Evolutionary conservation across 1,140 invertebrate species (phyloP).

Genomic region (Zaprionus taronus): DNA sequence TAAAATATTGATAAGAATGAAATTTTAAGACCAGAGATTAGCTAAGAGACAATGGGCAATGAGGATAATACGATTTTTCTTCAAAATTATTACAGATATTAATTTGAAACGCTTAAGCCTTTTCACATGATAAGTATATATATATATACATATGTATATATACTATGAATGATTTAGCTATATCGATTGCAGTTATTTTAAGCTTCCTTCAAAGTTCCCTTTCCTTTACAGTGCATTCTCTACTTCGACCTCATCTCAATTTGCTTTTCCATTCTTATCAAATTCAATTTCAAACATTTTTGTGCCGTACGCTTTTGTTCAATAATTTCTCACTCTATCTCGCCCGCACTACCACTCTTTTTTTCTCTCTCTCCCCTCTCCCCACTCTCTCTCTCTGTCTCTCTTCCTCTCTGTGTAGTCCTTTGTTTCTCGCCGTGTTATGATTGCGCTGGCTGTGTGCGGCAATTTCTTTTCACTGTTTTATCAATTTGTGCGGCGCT

Average conservation of each 20-base stretch:
- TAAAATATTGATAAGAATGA: too few species aligned
- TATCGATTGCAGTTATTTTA: neutral
- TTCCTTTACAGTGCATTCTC: slow-evolving; percentile 26
- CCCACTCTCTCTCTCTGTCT: slow-evolving; percentile 1
- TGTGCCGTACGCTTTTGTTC: slow-evolving; percentile 71
- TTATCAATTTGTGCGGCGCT: slow-evolving; percentile 80
- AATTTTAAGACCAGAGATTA: too few species aligned
- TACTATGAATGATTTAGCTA: neutral
- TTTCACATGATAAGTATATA: neutral
- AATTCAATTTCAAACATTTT: slow-evolving; percentile 79
- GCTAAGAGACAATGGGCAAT: too few species aligned
- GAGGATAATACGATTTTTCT: too few species aligned
- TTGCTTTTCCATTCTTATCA: slow-evolving; percentile 63
- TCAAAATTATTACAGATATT: too few species aligned
- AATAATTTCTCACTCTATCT: slow-evolving; percentile 62
- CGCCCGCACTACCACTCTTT: slow-evolving; percentile 12
- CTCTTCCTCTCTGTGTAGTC: slow-evolving; percentile 10
- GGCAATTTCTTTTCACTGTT: slow-evolving; percentile 80
- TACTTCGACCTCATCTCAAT: slow-evolving; percentile 33
- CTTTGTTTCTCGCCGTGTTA: slow-evolving; percentile 38
- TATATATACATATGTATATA: too few species aligned
- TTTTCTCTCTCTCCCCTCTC: slow-evolving; percentile 10
- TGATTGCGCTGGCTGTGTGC: slow-evolving; percentile 57
- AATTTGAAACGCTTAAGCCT: neutral
- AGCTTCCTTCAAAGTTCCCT: neutral